Evolutionary conservation across 2,888 invertebrate species (phyloP), one percentile per base, ranked within the genome.

Genomic region (Pyrrhosoma nymphula): DNA sequence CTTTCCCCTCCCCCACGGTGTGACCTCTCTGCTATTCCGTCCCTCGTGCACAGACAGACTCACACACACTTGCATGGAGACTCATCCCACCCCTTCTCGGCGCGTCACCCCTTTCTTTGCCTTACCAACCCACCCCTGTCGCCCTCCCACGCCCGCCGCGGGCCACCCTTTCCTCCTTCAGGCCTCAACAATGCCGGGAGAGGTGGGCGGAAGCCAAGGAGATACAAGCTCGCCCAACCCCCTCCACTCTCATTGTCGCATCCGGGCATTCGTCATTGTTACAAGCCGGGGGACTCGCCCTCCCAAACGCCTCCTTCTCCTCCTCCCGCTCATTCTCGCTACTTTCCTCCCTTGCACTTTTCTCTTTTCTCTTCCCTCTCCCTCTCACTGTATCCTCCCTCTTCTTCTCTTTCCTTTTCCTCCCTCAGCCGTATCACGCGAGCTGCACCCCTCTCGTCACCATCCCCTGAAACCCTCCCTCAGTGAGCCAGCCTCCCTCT

Each of bases 241-340:
- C 91, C 60, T 20, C 60, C 91, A 47, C 93, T 47, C 69, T 69
- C 93, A 75, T 93, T 93, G 93, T 55, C 93, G 93, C 93, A 93
- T 93, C 93, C 93, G 93, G 93, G 69, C 93, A 93, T 93, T 93
- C 93, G 93, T 93, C 93, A 93, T 93, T 93, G 93, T 93, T 93
- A 93, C 93, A 93, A 75, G 47, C 93, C 82, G 12, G 6, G 93
- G 93, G 63, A 47, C 47, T 69, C 63, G 30, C 35, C 91, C 93
- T 16, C 75, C 69, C 69, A 93, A 69, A 93, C 63, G 56, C 91
- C 91, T 39, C 91, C 60, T 35, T 35, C n/a, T n/a, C 39, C 88
- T 35, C 56, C 89, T 14, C 56, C 89, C 56, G 6, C 56, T 35
- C 60, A 23, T 30, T 20, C 30, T 91, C 63, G 39, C 63, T 63